Evolutionary conservation across 1,140 invertebrate genomes (phyloP).

Genomic region (Aphidius ervi): DNA sequence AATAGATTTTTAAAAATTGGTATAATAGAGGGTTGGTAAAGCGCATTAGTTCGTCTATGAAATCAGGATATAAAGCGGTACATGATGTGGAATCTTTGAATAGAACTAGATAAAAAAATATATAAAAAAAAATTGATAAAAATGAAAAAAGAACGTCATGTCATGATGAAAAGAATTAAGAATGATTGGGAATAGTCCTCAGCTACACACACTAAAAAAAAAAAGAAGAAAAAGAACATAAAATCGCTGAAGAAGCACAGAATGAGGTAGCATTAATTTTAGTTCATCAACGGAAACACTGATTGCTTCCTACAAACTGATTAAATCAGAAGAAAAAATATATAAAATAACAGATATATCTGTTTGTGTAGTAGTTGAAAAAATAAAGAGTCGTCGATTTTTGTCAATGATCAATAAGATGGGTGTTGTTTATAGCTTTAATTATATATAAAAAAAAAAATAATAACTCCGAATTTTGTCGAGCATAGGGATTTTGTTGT

Average conservation of each 20-base stretch:
- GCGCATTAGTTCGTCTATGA: no score
- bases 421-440: no score
- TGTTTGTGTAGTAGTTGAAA: neutral
- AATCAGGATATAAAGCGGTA: no score
- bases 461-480: no score
- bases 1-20: no score
- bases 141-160: constrained; percentile 25
- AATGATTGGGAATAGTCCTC: neutral
- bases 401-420: neutral
- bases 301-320: constrained; percentile 17
- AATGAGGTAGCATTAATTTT: constrained; percentile 6
- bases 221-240: neutral
- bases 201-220: neutral
- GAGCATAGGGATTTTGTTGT: no score
- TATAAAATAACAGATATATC: neutral
- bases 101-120: no score
- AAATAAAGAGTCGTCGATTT: neutral
- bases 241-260: neutral
- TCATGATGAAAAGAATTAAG: constrained; percentile 3
- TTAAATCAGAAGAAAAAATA: constrained; percentile 6
- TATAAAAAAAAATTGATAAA: constrained; percentile 38
- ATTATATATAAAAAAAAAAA: no score
- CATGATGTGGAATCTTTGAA: no score
- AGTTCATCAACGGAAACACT: constrained; percentile 2
- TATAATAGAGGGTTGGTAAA: no score